phyloP scores from a whole-genome alignment of 2,797 vertebrate species.

The Bradypodion ventrale region DNA sequence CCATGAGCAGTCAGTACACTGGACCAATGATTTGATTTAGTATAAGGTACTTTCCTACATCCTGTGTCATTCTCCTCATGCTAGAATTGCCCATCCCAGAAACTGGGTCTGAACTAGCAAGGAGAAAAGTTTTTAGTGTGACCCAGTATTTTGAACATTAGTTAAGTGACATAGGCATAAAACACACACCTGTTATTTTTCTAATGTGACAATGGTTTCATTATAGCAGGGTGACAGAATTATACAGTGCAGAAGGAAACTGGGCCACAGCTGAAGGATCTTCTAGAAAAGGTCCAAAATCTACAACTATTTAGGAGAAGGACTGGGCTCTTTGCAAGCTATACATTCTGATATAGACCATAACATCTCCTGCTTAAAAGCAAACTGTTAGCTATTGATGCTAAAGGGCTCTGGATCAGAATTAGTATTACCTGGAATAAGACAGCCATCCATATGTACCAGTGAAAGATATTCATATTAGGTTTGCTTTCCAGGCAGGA shows the following conservation, averaged over 20 bases:
- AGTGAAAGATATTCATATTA: neutral
- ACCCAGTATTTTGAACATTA: neutral
- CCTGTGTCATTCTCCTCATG: neutral
- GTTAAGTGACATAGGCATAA: neutral
- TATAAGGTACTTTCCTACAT: neutral
- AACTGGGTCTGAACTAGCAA: too few relatives aligned
- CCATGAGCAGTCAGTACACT: neutral
- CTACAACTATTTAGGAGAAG: neutral
- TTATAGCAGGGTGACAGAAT: neutral
- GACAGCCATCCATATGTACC: neutral
- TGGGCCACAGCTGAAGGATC: neutral
- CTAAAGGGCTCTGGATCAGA: neutral
- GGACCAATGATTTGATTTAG: neutral
- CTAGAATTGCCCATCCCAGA: neutral
- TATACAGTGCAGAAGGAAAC: neutral
- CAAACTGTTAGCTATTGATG: too few relatives aligned
- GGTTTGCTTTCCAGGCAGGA: neutral
- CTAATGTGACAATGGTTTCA: neutral
- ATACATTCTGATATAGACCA: too few relatives aligned
- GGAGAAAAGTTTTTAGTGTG: too few relatives aligned
- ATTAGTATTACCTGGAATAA: neutral
- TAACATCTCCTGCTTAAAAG: neutral
- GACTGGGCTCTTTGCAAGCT: neutral
- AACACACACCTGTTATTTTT: neutral
- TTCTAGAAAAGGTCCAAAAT: neutral